phyloP scores from a whole-genome alignment of 2,113 vertebrate species.

The Rousettus leschenaultii region DNA sequence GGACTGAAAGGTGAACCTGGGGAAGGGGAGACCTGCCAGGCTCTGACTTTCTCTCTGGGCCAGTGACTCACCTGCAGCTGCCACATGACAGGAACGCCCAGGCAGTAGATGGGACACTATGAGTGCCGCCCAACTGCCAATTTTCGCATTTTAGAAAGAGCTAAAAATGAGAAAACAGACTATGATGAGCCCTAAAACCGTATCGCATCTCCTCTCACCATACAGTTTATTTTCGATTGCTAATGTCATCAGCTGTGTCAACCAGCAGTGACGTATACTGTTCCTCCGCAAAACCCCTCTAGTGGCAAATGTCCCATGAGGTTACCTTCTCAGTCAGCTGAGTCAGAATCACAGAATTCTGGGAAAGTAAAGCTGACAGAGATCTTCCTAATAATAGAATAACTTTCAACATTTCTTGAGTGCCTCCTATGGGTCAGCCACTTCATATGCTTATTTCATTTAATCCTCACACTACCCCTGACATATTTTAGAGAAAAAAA shows the following conservation, averaged over 20 bases:
- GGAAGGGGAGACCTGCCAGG: neutral
- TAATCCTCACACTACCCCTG: neutral
- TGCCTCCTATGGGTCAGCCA: neutral
- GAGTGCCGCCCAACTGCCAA: neutral
- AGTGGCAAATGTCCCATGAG: slow-evolving; percentile 18
- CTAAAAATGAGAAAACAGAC: neutral
- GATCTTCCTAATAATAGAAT: neutral
- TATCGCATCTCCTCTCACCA: neutral
- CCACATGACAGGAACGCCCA: neutral
- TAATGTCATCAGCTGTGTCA: slow-evolving; percentile 29
- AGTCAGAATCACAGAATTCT: slow-evolving; percentile 12
- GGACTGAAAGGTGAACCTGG: neutral
- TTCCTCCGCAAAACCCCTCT: slow-evolving; percentile 27
- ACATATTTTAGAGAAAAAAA: neutral
- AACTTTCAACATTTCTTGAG: neutral
- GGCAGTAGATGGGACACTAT: neutral
- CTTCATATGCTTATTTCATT: neutral
- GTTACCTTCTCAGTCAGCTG: slow-evolving; percentile 31
- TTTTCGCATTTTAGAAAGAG: slow-evolving; percentile 38
- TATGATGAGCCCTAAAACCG: neutral
- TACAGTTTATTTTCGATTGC: neutral
- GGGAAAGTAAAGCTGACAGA: slow-evolving; percentile 28
- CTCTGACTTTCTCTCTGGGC: neutral
- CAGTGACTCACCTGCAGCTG: neutral
- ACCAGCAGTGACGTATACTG: neutral